Conservation (phyloP, 2,888 invertebrate species). For the Dichetophora obliterata region DNA sequence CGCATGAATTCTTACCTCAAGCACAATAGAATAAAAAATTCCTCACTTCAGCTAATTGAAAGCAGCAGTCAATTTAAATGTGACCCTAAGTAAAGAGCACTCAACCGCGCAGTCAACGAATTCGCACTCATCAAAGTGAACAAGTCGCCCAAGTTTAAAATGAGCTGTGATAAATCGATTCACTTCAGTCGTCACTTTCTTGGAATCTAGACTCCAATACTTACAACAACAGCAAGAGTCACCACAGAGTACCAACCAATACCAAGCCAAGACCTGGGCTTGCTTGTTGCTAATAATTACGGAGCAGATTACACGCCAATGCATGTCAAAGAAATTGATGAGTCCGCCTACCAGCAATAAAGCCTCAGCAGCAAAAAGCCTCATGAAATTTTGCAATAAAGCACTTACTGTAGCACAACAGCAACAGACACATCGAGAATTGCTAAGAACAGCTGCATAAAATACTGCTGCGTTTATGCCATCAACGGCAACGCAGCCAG, state of each 20-base stretch:
- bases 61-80: constrained; percentile 1
- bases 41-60: background rate
- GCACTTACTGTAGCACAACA: background rate
- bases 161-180: constrained; percentile 44
- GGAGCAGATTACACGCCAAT: constrained; percentile 35
- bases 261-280: constrained; percentile 22
- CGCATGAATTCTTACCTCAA: too few species aligned
- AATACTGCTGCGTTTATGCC: background rate
- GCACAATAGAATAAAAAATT: too few species aligned
- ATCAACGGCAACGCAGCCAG: background rate
- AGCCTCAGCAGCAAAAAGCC: background rate
- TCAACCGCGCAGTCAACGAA: background rate
- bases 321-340: constrained; percentile 45
- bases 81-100: background rate
- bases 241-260: constrained; percentile 4
- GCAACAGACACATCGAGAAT: background rate
- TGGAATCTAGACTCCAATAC: background rate
- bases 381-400: constrained; percentile 9
- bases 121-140: constrained; percentile 6
- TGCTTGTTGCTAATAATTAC: constrained; percentile 33
- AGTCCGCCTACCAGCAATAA: constrained; percentile 37
- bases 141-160: constrained; percentile 31
- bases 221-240: background rate
- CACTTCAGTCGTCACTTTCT: constrained; percentile 13
- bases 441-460: constrained; percentile 9